phyloP scores from a whole-genome alignment of 1,140 invertebrate genomes.

The Cyclargus thomasi region DNA sequence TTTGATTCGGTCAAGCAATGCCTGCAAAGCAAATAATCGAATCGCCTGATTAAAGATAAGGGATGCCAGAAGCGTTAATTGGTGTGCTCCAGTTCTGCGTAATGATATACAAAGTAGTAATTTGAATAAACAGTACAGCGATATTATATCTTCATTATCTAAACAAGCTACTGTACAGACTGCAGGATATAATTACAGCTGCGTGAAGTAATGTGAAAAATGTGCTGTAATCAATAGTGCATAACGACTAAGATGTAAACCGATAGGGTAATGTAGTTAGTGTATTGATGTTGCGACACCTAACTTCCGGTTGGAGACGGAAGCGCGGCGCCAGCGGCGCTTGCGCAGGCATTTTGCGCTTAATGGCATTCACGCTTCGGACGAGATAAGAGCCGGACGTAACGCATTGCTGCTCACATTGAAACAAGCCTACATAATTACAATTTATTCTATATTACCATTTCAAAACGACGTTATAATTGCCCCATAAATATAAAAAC shows the following conservation, averaged over 20 bases:
- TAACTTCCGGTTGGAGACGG: constrained; percentile 53
- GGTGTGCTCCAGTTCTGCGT: neutral
- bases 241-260: constrained; percentile 10
- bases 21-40: no score
- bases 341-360: constrained; percentile 32
- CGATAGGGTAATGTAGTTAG: constrained; percentile 2
- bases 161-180: neutral
- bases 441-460: constrained; percentile 27
- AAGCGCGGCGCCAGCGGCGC: constrained; percentile 55
- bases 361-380: constrained; percentile 39
- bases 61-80: neutral
- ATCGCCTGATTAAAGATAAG: neutral
- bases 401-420: constrained; percentile 42
- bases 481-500: constrained; percentile 26
- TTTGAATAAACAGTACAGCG: neutral
- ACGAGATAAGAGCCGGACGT: constrained; percentile 46
- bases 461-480: constrained; percentile 27
- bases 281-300: constrained; percentile 28
- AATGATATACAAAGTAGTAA: neutral
- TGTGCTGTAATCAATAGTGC: neutral
- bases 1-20: no score
- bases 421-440: constrained; percentile 31
- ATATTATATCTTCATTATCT: neutral
- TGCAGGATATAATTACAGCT: neutral
- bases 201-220: neutral